Conservation (phyloP, 2,888 invertebrate genomes). For the Lucinisca nassula region DNA sequence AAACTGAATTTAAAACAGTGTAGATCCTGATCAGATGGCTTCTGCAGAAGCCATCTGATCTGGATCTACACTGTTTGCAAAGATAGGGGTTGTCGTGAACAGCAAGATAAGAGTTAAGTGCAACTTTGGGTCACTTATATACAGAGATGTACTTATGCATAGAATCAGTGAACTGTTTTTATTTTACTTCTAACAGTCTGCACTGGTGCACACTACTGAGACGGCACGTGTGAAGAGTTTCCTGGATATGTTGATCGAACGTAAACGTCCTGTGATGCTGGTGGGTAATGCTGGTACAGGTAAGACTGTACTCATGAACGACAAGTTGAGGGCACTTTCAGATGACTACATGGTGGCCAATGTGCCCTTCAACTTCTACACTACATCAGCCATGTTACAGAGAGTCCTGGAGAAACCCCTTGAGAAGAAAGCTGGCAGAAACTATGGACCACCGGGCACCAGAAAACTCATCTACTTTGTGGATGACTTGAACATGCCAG, state of each 20-base stretch:
- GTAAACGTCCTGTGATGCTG: slow-evolving; percentile 97
- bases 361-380: slow-evolving; percentile 98
- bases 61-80: too few relatives aligned
- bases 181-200: slow-evolving; percentile 91
- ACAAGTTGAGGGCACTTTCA: slow-evolving; percentile 94
- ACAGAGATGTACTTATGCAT: too few relatives aligned
- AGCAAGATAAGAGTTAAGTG: too few relatives aligned
- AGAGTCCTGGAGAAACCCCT: slow-evolving; percentile 96
- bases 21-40: too few relatives aligned
- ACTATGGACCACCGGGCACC: slow-evolving; percentile 98
- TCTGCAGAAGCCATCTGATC: too few relatives aligned
- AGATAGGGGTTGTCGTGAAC: too few relatives aligned
- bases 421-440: slow-evolving; percentile 98
- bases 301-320: slow-evolving; percentile 97
- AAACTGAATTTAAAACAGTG: too few relatives aligned
- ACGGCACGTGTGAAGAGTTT: slow-evolving; percentile 97
- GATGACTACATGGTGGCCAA: slow-evolving; percentile 95
- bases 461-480: slow-evolving; percentile 98
- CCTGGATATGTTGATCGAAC: slow-evolving; percentile 95
- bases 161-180: not conserved
- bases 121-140: too few relatives aligned
- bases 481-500: slow-evolving; percentile 99
- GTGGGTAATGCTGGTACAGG: slow-evolving; percentile 98
- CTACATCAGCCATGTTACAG: slow-evolving; percentile 93
- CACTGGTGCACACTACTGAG: slow-evolving; percentile 97